A percentile compares a stretch with the other conserved stretches of the same genome.
Evolutionary conservation across 2,797 vertebrate genomes (phyloP).

Genomic region (Melanotaenia nigrans): DNA sequence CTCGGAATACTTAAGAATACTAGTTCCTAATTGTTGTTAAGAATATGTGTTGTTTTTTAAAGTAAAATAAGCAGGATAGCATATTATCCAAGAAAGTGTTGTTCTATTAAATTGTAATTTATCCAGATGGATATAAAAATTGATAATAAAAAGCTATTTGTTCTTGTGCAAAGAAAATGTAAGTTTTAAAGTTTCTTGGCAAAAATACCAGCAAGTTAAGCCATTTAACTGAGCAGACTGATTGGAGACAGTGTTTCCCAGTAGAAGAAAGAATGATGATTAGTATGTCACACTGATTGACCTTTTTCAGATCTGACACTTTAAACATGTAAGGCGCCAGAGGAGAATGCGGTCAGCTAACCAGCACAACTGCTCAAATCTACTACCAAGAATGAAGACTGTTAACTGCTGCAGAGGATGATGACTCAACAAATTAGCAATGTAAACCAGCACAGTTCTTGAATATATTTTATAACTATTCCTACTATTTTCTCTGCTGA

Average conservation of each 20-base stretch:
- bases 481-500: not conserved
- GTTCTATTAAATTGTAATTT: slow-evolving; percentile 11
- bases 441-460: not conserved
- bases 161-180: slow-evolving; percentile 2
- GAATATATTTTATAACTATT: not conserved
- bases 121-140: slow-evolving; percentile 25
- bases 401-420: not conserved
- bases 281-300: not conserved
- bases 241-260: not conserved
- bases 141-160: slow-evolving; percentile 10
- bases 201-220: not conserved
- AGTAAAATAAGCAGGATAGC: not conserved
- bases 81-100: slow-evolving; percentile 6
- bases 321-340: not conserved
- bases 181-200: slow-evolving; percentile 15
- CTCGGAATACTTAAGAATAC: too few species aligned
- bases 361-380: not conserved
- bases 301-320: not conserved
- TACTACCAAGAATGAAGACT: not conserved
- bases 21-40: not conserved
- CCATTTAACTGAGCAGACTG: slow-evolving; percentile 3
- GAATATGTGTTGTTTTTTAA: not conserved
- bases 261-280: not conserved
- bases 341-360: too few species aligned
- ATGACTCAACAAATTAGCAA: not conserved